Evolutionary conservation across 2,888 invertebrate species (phyloP), one percentile per base, ranked within the genome.

Genomic region (Odontomyia ornata): DNA sequence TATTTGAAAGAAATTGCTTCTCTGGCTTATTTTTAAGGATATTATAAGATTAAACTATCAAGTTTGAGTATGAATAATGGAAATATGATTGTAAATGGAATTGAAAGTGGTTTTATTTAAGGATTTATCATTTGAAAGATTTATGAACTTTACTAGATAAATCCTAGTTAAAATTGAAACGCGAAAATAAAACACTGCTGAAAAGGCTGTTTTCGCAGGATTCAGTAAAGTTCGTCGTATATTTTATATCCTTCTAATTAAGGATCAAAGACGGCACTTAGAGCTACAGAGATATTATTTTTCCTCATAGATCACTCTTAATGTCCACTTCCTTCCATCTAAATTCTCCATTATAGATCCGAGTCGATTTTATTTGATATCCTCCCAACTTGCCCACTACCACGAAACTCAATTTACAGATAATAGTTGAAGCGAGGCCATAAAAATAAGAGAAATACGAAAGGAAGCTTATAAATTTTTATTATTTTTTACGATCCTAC

Each of bases 391-490:
- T 18, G 57, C 1, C 57, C n/a, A 57, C 18, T 9, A 62, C 57
- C n/a, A 57, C 18, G 21, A 62, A 62, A 62, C 36, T 65, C 65
- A 65, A 65, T 65, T 65, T 36, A 65, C 13, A 18, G 21, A 43
- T 36, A 27, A 65, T 65, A 65, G 65, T 65, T 27, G 36, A 65
- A 65, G 65, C 9, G 36, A 36, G 36, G 18, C 52, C 65, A 65
- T 65, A 65, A 65, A 65, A 65, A n/a, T n/a, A n/a, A 13, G 36
- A 18, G 65, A 36, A 65, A 65, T 65, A 65, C 36, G 65, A 43
- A n/a, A n/a, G 65, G 9, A 36, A 65, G 25, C 65, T 65, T 65
- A 65, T 65, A 65, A 65, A 65, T 65, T 65, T 65, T 65, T 65
- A 65, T 65, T 65, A 65, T 36, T 65, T 65, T 36, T 36, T 52